A percentile compares a stretch with the other conserved stretches of the same genome.
Conservation (phyloP, 1,140 invertebrate species). For the Caerostris darwini region DNA sequence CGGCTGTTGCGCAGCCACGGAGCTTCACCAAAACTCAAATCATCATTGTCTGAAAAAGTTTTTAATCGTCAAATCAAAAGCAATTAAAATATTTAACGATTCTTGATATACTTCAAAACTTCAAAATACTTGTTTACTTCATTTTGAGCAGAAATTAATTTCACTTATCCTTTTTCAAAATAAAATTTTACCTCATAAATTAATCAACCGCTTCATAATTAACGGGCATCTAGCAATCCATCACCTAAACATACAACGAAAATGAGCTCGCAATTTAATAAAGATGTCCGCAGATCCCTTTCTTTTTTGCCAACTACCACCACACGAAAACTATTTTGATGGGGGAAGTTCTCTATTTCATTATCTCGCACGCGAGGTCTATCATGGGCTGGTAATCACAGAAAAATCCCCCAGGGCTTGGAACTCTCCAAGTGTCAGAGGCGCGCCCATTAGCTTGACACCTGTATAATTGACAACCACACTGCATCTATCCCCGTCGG, state of each 20-base stretch:
- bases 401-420: background rate
- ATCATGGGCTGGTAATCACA: slow-evolving; percentile 33
- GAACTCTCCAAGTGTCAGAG: slow-evolving; percentile 1
- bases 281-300: background rate
- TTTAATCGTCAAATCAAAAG: no score
- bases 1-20: no score
- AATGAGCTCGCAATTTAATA: background rate
- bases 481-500: background rate
- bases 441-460: slow-evolving; percentile 22
- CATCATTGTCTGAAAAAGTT: no score
- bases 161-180: no score
- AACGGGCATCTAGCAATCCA: background rate
- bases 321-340: background rate
- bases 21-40: no score
- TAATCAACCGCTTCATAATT: no score
- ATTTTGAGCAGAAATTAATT: no score
- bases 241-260: background rate
- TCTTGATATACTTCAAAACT: no score
- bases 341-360: background rate
- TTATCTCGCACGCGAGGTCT: background rate
- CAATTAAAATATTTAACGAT: no score
- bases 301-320: background rate
- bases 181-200: no score
- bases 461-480: slow-evolving; percentile 51
- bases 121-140: no score